phyloP scores from a whole-genome alignment of 2,113 vertebrate species.

The Leptocoma aspasia region DNA sequence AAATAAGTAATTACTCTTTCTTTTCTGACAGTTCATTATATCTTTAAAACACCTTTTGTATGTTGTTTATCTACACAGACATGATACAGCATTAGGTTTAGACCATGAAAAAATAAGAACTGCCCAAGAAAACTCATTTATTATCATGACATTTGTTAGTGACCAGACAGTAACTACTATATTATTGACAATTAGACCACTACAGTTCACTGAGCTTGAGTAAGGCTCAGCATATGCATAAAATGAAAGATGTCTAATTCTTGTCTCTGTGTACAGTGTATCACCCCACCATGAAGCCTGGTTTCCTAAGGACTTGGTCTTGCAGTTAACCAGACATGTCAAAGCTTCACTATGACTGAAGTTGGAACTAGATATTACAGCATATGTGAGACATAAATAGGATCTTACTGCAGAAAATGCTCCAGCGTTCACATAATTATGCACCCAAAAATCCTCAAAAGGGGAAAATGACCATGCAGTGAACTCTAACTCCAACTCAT shows the following conservation, averaged over 20 bases:
- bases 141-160: background rate
- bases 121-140: background rate
- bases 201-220: background rate
- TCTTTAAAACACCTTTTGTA: background rate
- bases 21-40: background rate
- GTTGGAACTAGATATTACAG: background rate
- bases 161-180: background rate
- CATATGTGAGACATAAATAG: background rate
- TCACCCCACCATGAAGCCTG: background rate
- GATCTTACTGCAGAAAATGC: background rate
- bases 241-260: background rate
- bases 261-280: background rate
- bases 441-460: background rate
- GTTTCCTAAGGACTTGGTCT: background rate
- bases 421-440: background rate
- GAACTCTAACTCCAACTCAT: background rate
- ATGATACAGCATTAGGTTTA: background rate
- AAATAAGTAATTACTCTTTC: background rate
- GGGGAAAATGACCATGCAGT: background rate
- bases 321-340: rapidly evolving
- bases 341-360: background rate
- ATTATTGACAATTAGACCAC: background rate
- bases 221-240: background rate
- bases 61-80: background rate
- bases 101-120: background rate